phyloP scores from a whole-genome alignment of 2,888 invertebrate genomes.

The Lasioglossum figueresi region DNA sequence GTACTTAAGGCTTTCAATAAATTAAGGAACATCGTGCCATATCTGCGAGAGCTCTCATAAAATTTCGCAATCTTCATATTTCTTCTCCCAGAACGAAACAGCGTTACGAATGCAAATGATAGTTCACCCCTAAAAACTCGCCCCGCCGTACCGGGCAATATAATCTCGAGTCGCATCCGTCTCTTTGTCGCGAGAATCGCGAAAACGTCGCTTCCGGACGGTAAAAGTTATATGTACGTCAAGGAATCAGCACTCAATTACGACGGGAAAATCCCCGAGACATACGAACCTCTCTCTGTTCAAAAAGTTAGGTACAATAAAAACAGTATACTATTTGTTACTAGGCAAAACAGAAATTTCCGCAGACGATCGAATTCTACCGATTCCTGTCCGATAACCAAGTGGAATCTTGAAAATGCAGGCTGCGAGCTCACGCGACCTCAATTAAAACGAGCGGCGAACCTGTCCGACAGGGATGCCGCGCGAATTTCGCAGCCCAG shows the following conservation, averaged over 20 bases:
- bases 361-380: background rate
- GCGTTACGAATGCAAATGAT: conserved; percentile 28
- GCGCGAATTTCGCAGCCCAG: background rate
- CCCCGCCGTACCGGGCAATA: conserved; percentile 17
- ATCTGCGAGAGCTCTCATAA: conserved; percentile 30
- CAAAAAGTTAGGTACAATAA: background rate
- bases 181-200: background rate
- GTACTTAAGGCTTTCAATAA: background rate
- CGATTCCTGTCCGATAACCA: background rate
- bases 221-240: background rate
- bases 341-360: background rate
- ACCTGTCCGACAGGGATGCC: background rate
- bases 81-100: conserved; percentile 21
- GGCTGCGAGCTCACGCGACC: background rate
- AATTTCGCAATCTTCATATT: conserved; percentile 38
- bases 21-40: conserved; percentile 1
- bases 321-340: background rate
- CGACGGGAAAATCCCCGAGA: background rate
- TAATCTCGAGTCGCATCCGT: conserved; percentile 35
- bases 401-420: background rate
- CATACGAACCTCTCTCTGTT: background rate
- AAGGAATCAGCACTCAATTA: background rate
- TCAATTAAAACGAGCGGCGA: background rate
- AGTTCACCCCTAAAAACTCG: conserved; percentile 28
- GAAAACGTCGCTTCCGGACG: background rate